Evolutionary conservation across 2,797 vertebrate species (phyloP).

Genomic region (Spizella passerina): DNA sequence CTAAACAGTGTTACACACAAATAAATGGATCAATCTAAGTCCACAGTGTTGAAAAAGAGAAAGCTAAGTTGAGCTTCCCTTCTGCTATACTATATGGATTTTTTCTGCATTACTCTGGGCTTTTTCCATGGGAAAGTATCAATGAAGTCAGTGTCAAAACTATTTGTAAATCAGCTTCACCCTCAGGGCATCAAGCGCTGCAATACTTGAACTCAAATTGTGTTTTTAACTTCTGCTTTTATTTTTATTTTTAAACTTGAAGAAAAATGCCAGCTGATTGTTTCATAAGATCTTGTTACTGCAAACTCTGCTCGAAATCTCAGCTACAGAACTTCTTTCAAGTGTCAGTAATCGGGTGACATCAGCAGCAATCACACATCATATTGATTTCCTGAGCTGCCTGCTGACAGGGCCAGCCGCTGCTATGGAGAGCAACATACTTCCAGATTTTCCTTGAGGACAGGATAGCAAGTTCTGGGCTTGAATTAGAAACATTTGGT

Average conservation of each 20-base stretch:
- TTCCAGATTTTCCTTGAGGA: conserved; percentile 23
- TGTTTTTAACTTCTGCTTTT: neutral
- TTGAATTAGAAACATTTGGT: conserved; percentile 34
- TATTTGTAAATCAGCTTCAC: neutral
- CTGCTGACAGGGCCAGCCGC: neutral
- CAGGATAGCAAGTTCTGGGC: conserved; percentile 21
- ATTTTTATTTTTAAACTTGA: neutral
- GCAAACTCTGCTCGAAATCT: neutral
- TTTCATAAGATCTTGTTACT: neutral
- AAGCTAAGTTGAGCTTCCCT: neutral
- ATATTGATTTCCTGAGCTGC: neutral
- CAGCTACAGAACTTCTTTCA: neutral
- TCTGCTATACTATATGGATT: neutral
- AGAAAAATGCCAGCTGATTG: neutral
- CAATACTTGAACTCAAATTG: neutral
- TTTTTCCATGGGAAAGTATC: neutral
- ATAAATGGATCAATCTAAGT: neutral
- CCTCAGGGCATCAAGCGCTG: neutral
- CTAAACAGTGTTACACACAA: neutral
- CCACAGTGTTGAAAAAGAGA: neutral
- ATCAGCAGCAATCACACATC: neutral
- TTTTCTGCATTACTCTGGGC: neutral
- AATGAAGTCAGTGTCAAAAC: neutral
- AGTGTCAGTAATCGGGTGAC: neutral
- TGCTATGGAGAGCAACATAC: neutral